Evolutionary conservation across 2,113 vertebrate species (phyloP).

Genomic region (Pavo muticus): DNA sequence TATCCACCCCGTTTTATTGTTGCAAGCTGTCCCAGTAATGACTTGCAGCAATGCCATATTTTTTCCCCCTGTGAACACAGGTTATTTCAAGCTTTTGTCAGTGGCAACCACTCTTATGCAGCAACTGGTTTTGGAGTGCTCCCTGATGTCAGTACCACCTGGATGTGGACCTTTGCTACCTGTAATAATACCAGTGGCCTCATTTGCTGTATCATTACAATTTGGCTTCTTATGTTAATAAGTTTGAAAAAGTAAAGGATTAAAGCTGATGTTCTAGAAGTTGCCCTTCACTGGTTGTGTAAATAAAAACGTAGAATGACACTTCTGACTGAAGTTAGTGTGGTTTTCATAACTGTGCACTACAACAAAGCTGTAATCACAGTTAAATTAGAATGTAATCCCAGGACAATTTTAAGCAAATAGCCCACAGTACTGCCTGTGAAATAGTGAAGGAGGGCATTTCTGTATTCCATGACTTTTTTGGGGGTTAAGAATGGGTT

Average conservation of each 20-base stretch:
- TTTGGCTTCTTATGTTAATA: conserved; percentile 90
- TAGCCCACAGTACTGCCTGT: conserved; percentile 84
- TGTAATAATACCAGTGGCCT: conserved; percentile 92
- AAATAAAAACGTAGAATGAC: conserved; percentile 86
- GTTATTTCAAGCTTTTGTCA: conserved; percentile 89
- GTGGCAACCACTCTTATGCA: conserved; percentile 89
- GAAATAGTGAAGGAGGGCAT: conserved; percentile 83
- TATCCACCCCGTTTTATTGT: conserved; percentile 82
- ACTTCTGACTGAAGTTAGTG: conserved; percentile 86
- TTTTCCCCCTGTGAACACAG: conserved; percentile 88
- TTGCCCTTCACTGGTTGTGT: conserved; percentile 87
- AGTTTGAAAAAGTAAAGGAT: conserved; percentile 86
- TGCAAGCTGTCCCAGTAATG: conserved; percentile 86
- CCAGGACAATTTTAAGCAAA: conserved; percentile 84
- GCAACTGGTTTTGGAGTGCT: conserved; percentile 89
- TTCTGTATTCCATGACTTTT: conserved; percentile 84
- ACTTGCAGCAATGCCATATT: conserved; percentile 91
- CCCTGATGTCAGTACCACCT: conserved; percentile 87
- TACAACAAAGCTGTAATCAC: conserved; percentile 81
- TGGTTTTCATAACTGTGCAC: conserved; percentile 86
- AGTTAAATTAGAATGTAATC: conserved; percentile 85
- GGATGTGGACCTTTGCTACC: conserved; percentile 89
- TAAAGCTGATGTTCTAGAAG: conserved; percentile 86
- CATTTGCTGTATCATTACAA: conserved; percentile 90
- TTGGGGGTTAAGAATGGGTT: conserved; percentile 85